A percentile compares a stretch with the other conserved stretches of the same genome.
phyloP scores from a whole-genome alignment of 2,888 invertebrate species.

The Ctena decussata region DNA sequence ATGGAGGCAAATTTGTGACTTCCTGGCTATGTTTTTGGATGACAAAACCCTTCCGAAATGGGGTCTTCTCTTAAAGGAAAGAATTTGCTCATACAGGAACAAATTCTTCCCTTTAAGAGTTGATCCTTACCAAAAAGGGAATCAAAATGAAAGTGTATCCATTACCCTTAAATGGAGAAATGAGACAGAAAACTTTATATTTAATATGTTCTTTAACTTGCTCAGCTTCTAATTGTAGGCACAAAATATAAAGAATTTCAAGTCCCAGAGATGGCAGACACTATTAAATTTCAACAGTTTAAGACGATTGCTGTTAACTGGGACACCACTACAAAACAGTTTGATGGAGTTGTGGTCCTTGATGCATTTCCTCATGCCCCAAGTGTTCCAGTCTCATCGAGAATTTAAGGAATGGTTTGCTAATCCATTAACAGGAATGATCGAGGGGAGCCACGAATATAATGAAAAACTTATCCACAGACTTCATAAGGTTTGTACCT shows the following conservation, averaged over 20 bases:
- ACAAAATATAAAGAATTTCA: conserved; percentile 99
- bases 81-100: no score
- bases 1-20: no score
- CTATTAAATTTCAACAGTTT: conserved; percentile 98
- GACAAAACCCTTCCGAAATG: no score
- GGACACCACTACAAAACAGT: conserved; percentile 99
- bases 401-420: conserved; percentile 99
- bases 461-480: conserved; percentile 95
- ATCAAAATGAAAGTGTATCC: no score
- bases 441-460: conserved; percentile 96
- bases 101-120: no score
- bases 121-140: no score
- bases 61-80: no score
- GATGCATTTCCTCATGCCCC: conserved; percentile 99
- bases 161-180: no score
- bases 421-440: conserved; percentile 98
- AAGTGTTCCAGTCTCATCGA: conserved; percentile 92
- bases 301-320: conserved; percentile 92
- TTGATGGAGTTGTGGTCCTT: conserved; percentile 99
- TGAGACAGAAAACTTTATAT: no score
- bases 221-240: conserved; percentile 91
- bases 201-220: no score
- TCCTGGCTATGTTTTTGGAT: no score
- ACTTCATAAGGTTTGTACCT: conserved; percentile 92
- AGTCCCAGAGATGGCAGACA: conserved; percentile 99